Conservation (phyloP, 2,888 invertebrate genomes). For the Sinodicranocentrus sp. region DNA sequence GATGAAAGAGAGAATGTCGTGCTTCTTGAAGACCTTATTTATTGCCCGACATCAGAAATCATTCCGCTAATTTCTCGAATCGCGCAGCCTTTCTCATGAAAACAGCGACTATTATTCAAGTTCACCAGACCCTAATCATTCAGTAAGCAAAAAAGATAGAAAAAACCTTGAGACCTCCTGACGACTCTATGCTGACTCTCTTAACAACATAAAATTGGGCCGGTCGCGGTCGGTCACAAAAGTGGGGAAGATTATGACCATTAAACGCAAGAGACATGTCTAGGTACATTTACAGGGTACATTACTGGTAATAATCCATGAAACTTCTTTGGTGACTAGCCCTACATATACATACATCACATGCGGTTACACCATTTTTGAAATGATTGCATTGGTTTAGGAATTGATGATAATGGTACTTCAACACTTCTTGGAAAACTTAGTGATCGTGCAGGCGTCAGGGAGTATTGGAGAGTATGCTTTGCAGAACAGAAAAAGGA, state of each 20-base stretch:
- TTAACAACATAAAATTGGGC: conserved; percentile 24
- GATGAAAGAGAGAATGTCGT: too few relatives aligned
- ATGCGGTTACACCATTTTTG: conserved; percentile 46
- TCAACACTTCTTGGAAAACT: conserved; percentile 60
- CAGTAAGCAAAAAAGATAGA: not conserved
- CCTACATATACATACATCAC: not conserved
- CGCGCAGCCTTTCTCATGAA: not conserved
- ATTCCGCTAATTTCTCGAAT: not conserved
- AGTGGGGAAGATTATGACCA: conserved; percentile 15
- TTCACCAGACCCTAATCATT: not conserved
- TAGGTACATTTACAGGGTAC: not conserved
- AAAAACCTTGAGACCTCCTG: conserved; percentile 31
- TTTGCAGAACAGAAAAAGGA: not conserved
- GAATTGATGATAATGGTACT: conserved; percentile 42
- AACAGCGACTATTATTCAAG: not conserved
- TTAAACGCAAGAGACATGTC: conserved; percentile 19
- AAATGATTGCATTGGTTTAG: conserved; percentile 53
- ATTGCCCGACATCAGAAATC: too few relatives aligned
- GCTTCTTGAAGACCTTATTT: too few relatives aligned
- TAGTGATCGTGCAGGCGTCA: not conserved
- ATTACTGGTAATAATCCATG: conserved; percentile 4
- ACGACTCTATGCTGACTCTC: not conserved
- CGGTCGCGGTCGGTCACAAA: conserved; percentile 33
- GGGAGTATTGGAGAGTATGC: not conserved
- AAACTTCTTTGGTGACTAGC: not conserved